phyloP scores from a whole-genome alignment of 2,113 vertebrate species.

The Gopherus flavomarginatus region DNA sequence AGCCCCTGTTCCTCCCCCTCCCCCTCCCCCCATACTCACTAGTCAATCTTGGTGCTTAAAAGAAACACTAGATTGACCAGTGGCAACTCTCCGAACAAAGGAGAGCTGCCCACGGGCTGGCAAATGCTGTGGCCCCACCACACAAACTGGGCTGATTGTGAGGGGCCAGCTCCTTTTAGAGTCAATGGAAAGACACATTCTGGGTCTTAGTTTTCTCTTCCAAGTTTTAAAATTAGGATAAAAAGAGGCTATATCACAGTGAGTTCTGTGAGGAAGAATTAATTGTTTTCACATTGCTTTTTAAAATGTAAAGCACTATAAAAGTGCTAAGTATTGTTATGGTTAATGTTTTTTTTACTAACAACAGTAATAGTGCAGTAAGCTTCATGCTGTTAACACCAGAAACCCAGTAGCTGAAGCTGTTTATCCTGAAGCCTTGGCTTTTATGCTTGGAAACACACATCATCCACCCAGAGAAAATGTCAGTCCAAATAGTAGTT shows the following conservation, averaged over 20 bases:
- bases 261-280: neutral
- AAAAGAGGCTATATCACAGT: neutral
- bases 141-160: neutral
- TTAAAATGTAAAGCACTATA: neutral
- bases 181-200: neutral
- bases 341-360: neutral
- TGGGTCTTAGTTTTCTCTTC: neutral
- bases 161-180: neutral
- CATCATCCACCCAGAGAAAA: slow-evolving; percentile 25
- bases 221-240: neutral
- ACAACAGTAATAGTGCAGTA: neutral
- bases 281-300: slow-evolving; percentile 2
- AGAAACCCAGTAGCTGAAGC: neutral
- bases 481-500: slow-evolving; percentile 5
- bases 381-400: neutral
- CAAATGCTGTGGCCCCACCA: neutral
- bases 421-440: neutral
- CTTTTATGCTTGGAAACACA: slow-evolving; percentile 17
- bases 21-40: neutral
- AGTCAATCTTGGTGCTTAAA: neutral
- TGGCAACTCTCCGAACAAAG: neutral
- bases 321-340: neutral
- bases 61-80: neutral
- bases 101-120: neutral
- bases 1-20: neutral